Evolutionary conservation across 2,888 invertebrate genomes (phyloP), one percentile per base, ranked within the genome.

Genomic region (Pogonocherus hispidulus): DNA sequence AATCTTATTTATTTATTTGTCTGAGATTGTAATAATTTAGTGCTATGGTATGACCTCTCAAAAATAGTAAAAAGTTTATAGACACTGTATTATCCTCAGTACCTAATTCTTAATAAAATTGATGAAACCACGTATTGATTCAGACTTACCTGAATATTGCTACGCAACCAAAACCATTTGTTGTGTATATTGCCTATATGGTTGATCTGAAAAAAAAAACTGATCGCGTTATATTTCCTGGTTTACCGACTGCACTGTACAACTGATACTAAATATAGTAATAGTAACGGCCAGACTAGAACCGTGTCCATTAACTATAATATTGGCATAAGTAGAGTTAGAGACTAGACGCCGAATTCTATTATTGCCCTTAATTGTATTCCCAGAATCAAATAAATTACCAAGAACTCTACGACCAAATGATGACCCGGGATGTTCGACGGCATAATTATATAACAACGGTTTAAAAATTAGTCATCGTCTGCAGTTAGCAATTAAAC

Each of bases 331-430:
- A 76, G 72, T 74, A 69, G 72, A 69, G 69, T 46, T 59, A 67
- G 66, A 74, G 74, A 73, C 77, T 74, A 77, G 77, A 77, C 77
- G 73, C 71, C 74, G 72, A 77, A 76, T 73, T 72, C 73, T 76
- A 76, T 76, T 74, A 74, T 70, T 68, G 63, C 63, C 66, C 70
- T 69, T 75, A 75, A 75, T 76, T 74, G 66, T 35, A 72, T 75
- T 76, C 73, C 68, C 63, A 69, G 69, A 71, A 51, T 54, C 63
- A 49, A 54, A 44, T 66, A 54, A 71, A 59, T 65, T 59, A 47
- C 32, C 16, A 19, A 27, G 59, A 27, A 59, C 47, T 59, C 59
- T 47, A 11, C 16, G 32, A 27, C 27, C 14, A 44, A 22, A 44
- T 35, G 22, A 49, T 20, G 19, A 18, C 11, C 20, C 19, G 23